phyloP scores from a whole-genome alignment of 2,113 vertebrate genomes.

The Oryzias melastigma region DNA sequence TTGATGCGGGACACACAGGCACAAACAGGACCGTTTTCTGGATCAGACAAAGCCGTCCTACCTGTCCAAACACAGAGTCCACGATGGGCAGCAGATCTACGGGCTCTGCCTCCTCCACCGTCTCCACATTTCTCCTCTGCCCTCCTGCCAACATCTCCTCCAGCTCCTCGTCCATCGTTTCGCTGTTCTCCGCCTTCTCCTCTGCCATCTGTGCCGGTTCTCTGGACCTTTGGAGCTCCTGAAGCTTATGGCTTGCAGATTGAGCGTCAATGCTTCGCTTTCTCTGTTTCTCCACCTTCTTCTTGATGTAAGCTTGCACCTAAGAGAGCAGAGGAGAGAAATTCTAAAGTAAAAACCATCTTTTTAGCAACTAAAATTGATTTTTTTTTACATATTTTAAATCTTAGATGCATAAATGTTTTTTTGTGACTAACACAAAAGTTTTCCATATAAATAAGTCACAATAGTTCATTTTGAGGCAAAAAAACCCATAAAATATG shows the following conservation, averaged over 20 bases:
- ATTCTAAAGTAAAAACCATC: background rate
- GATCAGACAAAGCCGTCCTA: slow-evolving; percentile 44
- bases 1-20: slow-evolving; percentile 18
- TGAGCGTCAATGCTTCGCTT: slow-evolving; percentile 37
- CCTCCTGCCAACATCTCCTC: slow-evolving; percentile 61
- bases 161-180: slow-evolving; percentile 42
- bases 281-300: slow-evolving; percentile 75
- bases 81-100: slow-evolving; percentile 70
- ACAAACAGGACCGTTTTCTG: background rate
- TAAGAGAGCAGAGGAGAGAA: slow-evolving; percentile 19
- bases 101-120: slow-evolving; percentile 41
- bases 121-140: slow-evolving; percentile 35
- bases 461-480: no score
- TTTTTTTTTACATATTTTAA: no score
- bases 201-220: background rate
- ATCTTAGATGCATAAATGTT: no score
- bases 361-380: background rate
- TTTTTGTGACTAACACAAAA: no score
- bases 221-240: slow-evolving; percentile 23
- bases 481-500: no score
- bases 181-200: slow-evolving; percentile 15
- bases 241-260: background rate
- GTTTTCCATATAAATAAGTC: no score
- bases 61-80: slow-evolving; percentile 76
- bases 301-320: slow-evolving; percentile 79